Evolutionary conservation across 2,113 vertebrate species (phyloP), one percentile per base, ranked within the genome.

Genomic region (Corynorhinus townsendii): DNA sequence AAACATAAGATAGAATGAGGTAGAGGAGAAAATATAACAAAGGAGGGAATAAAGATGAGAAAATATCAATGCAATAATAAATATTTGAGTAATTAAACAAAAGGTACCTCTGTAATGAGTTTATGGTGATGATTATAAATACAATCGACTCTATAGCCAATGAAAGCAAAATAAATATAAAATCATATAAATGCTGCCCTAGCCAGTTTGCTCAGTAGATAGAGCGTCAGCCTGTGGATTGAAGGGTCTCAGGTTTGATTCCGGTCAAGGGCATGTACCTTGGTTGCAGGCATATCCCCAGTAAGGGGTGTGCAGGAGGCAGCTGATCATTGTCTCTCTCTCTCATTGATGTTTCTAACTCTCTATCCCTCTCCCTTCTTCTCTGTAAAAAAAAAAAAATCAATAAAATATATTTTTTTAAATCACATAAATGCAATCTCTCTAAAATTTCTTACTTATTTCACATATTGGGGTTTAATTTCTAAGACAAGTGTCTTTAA

Each of bases 91-190:
- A 52, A 68, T 40, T 69, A 95, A 90, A 76, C 69, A 80, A 95
- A 92, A 47, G 28, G 52, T 40, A 76, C 11, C 64, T 73, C 20
- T 47, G 7, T 38, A 45, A 26, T 80, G 19, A 75, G 33, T 12
- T 56, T 75, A 47, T 59, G 89, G 66, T 47, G 54, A 93, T 73
- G 45, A 84, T 75, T 62, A 62, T 62, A 73, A 52, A 69, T 12
- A 68, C 30, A 52, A 82, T 62, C 26, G 35, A 84, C 47, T 76
- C 35, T 68, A 89, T 20, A 20, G 7, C 20, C 45, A 56, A 88
- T 64, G 9, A 86, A 85, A 95, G 28, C 3, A 86, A 97, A 96
- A 45, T 77, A 92, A 90, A 85, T 66, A 80, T 35, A 80, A 90
- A 94, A 93, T 40, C 20, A 88, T 56, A 89, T 54, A 82, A 52